A percentile compares a stretch with the other conserved stretches of the same genome.
Conservation (phyloP, 2,113 vertebrate species). For the Meriones unguiculatus region DNA sequence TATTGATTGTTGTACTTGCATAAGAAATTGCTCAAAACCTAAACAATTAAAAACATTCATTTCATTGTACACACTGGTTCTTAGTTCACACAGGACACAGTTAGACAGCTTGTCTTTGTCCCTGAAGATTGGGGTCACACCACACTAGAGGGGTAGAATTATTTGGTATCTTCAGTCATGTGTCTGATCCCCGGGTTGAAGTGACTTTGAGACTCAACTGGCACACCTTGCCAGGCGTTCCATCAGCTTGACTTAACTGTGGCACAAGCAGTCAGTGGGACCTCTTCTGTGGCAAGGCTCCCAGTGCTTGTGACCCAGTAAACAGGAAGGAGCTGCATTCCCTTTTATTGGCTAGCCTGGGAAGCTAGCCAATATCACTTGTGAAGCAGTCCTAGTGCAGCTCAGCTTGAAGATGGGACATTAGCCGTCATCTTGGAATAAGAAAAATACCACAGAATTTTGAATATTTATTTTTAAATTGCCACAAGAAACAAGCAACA, state of each 20-base stretch:
- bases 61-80: background rate
- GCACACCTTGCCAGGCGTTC: background rate
- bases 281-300: background rate
- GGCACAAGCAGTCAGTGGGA: background rate
- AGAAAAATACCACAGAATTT: constrained; percentile 26
- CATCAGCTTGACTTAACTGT: background rate
- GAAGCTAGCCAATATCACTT: constrained; percentile 7
- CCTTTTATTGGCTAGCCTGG: constrained; percentile 39
- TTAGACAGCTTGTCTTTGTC: background rate
- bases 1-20: background rate
- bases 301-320: background rate
- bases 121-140: background rate
- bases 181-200: background rate
- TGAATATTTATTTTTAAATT: constrained; percentile 29
- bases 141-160: background rate
- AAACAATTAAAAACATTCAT: background rate
- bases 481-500: constrained; percentile 35
- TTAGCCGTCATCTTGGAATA: background rate
- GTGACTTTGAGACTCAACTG: background rate
- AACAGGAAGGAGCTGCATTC: background rate
- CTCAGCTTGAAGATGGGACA: constrained; percentile 7
- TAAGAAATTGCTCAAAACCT: background rate
- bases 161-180: background rate
- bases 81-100: background rate
- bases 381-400: background rate